Percentiles rank a stretch among this genome's conserved stretches.
phyloP scores from a whole-genome alignment of 2,888 invertebrate species.

The Noctuana brunneofusca region DNA sequence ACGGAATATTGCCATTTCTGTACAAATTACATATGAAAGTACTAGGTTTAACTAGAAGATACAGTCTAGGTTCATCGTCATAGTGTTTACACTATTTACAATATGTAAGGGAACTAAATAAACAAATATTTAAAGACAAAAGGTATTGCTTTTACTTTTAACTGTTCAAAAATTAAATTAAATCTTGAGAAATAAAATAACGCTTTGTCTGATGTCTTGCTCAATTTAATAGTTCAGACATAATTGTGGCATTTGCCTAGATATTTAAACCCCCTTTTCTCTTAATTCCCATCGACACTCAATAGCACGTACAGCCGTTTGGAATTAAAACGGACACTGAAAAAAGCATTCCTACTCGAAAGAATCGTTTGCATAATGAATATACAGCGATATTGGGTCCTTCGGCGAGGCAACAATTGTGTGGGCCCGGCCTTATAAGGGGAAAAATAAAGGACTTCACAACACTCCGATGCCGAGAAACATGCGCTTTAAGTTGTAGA shows the following conservation, averaged over 20 bases:
- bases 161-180: too few species aligned
- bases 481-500: slow-evolving; percentile 23
- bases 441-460: slow-evolving; percentile 37
- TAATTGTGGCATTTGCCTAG: slow-evolving; percentile 28
- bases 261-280: slow-evolving; percentile 37
- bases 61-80: too few species aligned
- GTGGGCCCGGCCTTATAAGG: slow-evolving; percentile 46
- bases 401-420: slow-evolving; percentile 43
- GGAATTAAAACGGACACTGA: slow-evolving; percentile 55
- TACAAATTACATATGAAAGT: too few species aligned
- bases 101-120: too few species aligned
- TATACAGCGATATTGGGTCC: slow-evolving; percentile 52
- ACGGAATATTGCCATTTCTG: too few species aligned
- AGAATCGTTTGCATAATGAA: slow-evolving; percentile 70
- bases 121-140: too few species aligned
- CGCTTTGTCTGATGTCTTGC: not conserved
- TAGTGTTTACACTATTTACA: too few species aligned
- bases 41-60: too few species aligned
- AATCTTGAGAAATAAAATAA: not conserved
- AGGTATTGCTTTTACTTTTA: too few species aligned
- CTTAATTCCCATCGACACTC: slow-evolving; percentile 45
- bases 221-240: slow-evolving; percentile 12
- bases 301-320: slow-evolving; percentile 55
- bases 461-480: not conserved
- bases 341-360: slow-evolving; percentile 55